Percentiles rank a stretch among this genome's conserved stretches.
Conservation (phyloP, 2,888 invertebrate genomes). For the Galerucella nymphaeae region DNA sequence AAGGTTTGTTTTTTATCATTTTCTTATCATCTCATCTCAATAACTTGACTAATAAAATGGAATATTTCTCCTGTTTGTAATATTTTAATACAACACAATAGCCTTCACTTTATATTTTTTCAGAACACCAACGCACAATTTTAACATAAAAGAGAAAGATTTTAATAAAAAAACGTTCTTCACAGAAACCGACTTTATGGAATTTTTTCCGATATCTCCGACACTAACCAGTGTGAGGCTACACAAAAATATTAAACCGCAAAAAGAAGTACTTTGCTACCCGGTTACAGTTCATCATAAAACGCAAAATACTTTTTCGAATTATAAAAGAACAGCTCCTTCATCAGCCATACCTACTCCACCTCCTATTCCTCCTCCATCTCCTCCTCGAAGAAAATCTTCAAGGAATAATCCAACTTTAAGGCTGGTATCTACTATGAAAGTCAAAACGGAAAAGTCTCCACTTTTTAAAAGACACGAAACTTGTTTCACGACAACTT, state of each 20-base stretch:
- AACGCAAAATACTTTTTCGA: constrained; percentile 68
- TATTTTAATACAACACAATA: constrained; percentile 10
- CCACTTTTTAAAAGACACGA: constrained; percentile 64
- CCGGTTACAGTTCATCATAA: constrained; percentile 66
- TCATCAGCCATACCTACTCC: constrained; percentile 65
- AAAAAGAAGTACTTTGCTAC: constrained; percentile 72
- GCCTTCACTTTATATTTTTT: constrained; percentile 27
- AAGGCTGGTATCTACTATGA: constrained; percentile 71
- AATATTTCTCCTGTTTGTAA: constrained; percentile 27
- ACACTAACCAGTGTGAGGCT: constrained; percentile 84
- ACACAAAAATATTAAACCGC: constrained; percentile 69
- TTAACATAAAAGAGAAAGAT: constrained; percentile 18
- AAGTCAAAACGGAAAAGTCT: constrained; percentile 59
- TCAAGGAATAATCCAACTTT: constrained; percentile 79
- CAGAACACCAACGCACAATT: constrained; percentile 44
- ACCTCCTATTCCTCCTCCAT: constrained; percentile 69
- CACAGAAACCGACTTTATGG: constrained; percentile 81
- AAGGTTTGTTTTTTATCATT: constrained; percentile 30
- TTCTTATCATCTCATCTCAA: constrained; percentile 17
- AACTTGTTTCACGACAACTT: constrained; percentile 65
- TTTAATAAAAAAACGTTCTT: constrained; percentile 42
- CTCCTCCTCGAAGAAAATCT: constrained; percentile 80
- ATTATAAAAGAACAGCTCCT: constrained; percentile 72
- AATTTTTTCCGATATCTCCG: constrained; percentile 85
- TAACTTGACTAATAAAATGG: constrained; percentile 9